Evolutionary conservation across 2,113 vertebrate species (phyloP).

Genomic region (Coptodon bakossiorum): DNA sequence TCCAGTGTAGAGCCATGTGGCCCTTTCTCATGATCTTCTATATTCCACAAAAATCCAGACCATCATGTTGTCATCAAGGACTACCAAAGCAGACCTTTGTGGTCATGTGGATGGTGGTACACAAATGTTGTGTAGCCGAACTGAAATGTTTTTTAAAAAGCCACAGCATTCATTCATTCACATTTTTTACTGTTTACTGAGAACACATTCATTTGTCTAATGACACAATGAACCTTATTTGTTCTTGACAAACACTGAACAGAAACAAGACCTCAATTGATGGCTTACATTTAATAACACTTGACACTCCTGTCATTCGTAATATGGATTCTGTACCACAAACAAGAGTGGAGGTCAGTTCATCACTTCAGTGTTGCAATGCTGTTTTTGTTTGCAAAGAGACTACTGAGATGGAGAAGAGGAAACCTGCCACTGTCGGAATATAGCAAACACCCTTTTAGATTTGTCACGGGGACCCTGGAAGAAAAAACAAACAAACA

Average conservation of each 20-base stretch:
- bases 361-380: neutral
- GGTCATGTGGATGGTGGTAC: neutral
- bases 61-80: neutral
- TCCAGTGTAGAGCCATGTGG: conserved; percentile 60
- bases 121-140: neutral
- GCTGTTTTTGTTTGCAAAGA: neutral
- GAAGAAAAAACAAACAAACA: neutral
- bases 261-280: conserved; percentile 15
- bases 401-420: conserved; percentile 70
- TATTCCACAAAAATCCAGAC: neutral
- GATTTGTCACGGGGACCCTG: conserved; percentile 88
- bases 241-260: conserved; percentile 5
- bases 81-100: neutral
- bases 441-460: conserved; percentile 89
- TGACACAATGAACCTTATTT: neutral
- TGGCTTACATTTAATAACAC: neutral
- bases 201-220: neutral
- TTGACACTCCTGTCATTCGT: neutral
- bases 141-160: neutral
- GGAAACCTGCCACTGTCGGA: conserved; percentile 85
- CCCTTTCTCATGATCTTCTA: neutral
- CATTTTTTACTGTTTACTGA: conserved; percentile 28
- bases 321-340: conserved; percentile 8
- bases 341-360: neutral
- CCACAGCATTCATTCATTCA: conserved; percentile 30